Base-by-base conservation (phyloP, 2,797 vertebrate species). In the Catharus ustulatus region DNA sequence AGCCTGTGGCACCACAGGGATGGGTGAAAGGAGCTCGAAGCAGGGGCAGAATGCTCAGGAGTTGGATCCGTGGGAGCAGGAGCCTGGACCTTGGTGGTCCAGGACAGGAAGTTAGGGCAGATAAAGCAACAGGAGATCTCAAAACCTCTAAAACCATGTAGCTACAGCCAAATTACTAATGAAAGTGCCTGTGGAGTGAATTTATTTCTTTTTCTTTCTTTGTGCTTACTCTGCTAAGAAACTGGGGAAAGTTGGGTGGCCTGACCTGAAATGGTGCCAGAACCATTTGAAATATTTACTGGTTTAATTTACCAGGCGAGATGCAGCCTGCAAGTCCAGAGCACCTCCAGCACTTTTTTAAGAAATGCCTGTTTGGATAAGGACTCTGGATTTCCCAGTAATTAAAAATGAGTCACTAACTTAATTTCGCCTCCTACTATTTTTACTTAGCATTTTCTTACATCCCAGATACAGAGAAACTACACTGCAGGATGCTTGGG, bases 351-450 rank as follows among this genome's bases (percentile, higher is more conserved):
- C 30, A 64, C 15, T 83, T 88, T 87, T 81, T 64, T 76, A 67
- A 94, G 86, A 81, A 92, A 80, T 66, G 55, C 30, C 45, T 72
- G 61, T 67, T 95, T 87, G 93, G 67, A 83, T 88, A 93, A 81
- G 55, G 59, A 79, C 42, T 79, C 73, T 63, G 62, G 63, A 69
- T 90, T 94, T 79, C 75, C 84, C 72, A 90, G 49, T 67, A 89
- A 92, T 90, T 95, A 94, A 88, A 85, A 91, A 89, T 82, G 78
- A 95, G 59, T 90, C 91, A 93, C 67, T 69, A 81, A 79, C 75
- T 88, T 66, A 34, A 79, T 89, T 83, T 94, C 5, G 22, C 24
- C 36, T 91, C 73, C 26, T 78, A 67, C 59, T 83, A 48, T 72
- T 94, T 67, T 93, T 84, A 84, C 82, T 79, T 78, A 55, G 48